These are phyloP conservation scores for Aphelocoma californica DNA, from an alignment of 2,797 vertebrate species.

Conservation along the genomic window DNA sequence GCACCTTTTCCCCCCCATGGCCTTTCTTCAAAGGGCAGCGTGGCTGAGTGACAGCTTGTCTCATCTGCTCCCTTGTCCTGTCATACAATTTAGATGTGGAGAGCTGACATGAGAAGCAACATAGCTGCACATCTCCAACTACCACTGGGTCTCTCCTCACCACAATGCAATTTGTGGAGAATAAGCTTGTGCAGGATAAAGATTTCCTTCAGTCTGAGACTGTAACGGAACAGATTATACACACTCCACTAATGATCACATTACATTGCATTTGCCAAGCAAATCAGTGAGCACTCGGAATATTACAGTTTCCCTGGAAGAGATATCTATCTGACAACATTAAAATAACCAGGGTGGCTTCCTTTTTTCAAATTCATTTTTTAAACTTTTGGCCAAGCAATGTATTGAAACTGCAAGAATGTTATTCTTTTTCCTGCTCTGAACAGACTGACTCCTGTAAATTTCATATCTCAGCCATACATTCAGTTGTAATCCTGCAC, in stretches of 20 bases:
- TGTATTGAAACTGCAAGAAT: neutral
- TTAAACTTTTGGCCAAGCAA: neutral
- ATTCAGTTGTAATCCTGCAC: neutral
- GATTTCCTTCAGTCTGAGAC: constrained; percentile 40
- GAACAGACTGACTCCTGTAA: neutral
- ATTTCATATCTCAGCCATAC: neutral
- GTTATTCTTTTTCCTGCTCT: neutral
- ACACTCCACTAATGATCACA: constrained; percentile 56
- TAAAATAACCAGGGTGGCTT: neutral
- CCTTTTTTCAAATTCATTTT: neutral
- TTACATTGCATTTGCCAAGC: neutral
- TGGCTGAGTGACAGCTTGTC: constrained; percentile 91
- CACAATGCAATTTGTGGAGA: constrained; percentile 65
- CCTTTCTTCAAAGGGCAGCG: constrained; percentile 93
- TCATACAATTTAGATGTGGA: constrained; percentile 80
- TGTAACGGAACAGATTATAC: neutral
- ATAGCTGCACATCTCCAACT: constrained; percentile 77
- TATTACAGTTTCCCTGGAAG: neutral
- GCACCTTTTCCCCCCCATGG: constrained; percentile 89
- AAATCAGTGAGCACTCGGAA: neutral
- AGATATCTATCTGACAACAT: neutral
- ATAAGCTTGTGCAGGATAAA: constrained; percentile 33
- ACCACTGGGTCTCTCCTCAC: constrained; percentile 68
- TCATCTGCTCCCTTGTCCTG: constrained; percentile 89
- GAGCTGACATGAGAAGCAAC: constrained; percentile 76